Evolutionary conservation across 2,888 invertebrate species (phyloP).

Genomic region (Petrolisthes manimaculis): DNA sequence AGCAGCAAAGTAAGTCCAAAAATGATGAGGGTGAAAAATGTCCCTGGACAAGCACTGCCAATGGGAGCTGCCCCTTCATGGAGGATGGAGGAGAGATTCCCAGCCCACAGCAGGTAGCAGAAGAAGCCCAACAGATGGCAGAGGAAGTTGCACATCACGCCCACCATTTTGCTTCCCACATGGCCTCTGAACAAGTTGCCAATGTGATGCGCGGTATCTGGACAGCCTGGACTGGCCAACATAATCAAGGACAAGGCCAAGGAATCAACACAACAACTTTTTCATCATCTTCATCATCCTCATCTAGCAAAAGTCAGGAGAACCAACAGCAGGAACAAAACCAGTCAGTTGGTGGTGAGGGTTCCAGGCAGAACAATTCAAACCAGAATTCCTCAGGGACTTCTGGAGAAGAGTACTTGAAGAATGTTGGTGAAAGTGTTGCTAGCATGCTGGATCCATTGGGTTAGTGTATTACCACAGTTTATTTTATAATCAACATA

Average conservation of each 20-base stretch:
- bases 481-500: no score
- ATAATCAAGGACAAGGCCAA: conserved; percentile 5
- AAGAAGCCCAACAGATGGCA: conserved; percentile 50
- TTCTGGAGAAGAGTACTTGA: conserved; percentile 40
- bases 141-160: conserved; percentile 50
- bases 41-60: conserved; percentile 30
- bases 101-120: conserved; percentile 43
- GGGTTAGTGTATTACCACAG: conserved; percentile 14
- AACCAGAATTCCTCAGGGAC: neutral
- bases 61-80: conserved; percentile 36
- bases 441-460: conserved; percentile 47
- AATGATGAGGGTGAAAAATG: neutral
- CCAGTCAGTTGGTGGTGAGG: neutral
- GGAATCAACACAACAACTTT: neutral
- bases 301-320: conserved; percentile 22
- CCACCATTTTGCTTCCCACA: conserved; percentile 56
- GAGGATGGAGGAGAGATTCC: conserved; percentile 15
- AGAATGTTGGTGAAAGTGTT: conserved; percentile 46
- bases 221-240: conserved; percentile 59
- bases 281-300: conserved; percentile 19
- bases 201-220: conserved; percentile 63
- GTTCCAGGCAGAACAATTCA: conserved; percentile 7
- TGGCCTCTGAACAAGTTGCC: conserved; percentile 58
- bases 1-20: conserved; percentile 2
- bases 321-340: conserved; percentile 3